These are phyloP conservation scores for Emydoidea blandingii DNA, from an alignment of 2,797 vertebrate species.

Conservation along the genomic window DNA sequence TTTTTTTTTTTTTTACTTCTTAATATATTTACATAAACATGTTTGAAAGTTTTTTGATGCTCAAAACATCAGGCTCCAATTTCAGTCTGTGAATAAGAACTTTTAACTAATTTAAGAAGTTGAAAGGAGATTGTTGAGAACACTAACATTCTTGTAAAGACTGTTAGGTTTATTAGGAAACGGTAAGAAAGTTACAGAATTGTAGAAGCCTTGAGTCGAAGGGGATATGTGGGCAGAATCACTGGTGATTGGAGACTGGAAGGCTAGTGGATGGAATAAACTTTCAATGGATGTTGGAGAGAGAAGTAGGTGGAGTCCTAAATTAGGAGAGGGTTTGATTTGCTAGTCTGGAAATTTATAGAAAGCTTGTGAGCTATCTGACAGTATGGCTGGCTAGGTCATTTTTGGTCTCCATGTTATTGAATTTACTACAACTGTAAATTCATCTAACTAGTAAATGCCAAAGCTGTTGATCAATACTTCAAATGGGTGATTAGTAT, in stretches of 20 bases:
- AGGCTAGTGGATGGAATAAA: background rate
- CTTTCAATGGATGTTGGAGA: background rate
- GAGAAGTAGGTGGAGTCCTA: slow-evolving; percentile 6
- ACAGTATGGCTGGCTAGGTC: background rate
- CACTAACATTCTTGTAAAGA: background rate
- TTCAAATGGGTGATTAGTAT: background rate
- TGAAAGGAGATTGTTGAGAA: background rate
- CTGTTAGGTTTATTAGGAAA: background rate
- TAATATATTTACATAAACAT: slow-evolving; percentile 35
- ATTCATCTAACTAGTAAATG: background rate
- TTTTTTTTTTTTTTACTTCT: slow-evolving; percentile 63
- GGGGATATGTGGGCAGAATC: background rate
- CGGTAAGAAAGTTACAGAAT: background rate
- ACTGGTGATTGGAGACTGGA: background rate
- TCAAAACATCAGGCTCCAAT: background rate
- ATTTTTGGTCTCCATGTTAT: background rate
- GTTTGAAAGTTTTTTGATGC: slow-evolving; percentile 30
- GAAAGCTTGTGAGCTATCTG: slow-evolving; percentile 54
- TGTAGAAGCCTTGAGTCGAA: background rate
- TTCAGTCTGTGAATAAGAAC: background rate
- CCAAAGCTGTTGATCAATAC: background rate
- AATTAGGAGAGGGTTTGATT: background rate
- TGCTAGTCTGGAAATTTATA: slow-evolving; percentile 40
- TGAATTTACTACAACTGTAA: background rate
- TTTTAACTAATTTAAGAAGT: background rate